Conservation (phyloP, 2,888 invertebrate species). For the Drosophila kuntzei region DNA sequence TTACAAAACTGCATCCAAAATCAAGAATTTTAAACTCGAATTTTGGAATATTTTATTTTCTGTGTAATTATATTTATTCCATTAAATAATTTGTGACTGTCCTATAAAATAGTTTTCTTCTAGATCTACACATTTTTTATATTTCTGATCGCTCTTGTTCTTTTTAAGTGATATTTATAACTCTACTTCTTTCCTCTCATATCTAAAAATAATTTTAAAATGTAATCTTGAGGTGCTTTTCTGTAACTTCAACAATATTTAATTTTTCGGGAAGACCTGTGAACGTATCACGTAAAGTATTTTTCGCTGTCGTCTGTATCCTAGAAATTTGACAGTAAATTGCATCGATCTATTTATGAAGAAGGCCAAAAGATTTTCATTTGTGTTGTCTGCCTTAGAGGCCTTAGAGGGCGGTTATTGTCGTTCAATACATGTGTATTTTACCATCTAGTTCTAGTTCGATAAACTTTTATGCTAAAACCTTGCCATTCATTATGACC, state of each 20-base stretch:
- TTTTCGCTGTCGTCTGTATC: conserved; percentile 30
- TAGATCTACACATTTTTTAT: no score
- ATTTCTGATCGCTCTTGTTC: neutral
- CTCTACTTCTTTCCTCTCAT: no score
- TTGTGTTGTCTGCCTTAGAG: conserved; percentile 19
- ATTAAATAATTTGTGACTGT: no score
- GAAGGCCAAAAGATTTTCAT: conserved; percentile 20
- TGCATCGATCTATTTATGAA: conserved; percentile 45
- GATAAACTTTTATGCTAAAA: conserved; percentile 80
- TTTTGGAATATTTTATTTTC: no score
- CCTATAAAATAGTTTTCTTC: no score
- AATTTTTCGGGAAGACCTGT: neutral
- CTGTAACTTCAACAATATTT: neutral
- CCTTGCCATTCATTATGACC: conserved; percentile 60
- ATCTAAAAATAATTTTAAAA: neutral
- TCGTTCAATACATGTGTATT: conserved; percentile 34
- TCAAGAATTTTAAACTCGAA: no score
- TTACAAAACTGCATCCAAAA: no score
- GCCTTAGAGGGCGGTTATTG: conserved; percentile 17
- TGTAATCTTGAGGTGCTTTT: neutral
- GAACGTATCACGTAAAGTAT: conserved; percentile 16
- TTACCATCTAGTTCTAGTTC: conserved; percentile 61
- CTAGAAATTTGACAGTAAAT: conserved; percentile 23
- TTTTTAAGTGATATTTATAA: neutral
- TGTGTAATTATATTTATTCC: no score